A percentile compares a stretch with the other conserved stretches of the same genome.
Evolutionary conservation across 2,888 invertebrate species (phyloP).

Genomic region (Bombylius major): DNA sequence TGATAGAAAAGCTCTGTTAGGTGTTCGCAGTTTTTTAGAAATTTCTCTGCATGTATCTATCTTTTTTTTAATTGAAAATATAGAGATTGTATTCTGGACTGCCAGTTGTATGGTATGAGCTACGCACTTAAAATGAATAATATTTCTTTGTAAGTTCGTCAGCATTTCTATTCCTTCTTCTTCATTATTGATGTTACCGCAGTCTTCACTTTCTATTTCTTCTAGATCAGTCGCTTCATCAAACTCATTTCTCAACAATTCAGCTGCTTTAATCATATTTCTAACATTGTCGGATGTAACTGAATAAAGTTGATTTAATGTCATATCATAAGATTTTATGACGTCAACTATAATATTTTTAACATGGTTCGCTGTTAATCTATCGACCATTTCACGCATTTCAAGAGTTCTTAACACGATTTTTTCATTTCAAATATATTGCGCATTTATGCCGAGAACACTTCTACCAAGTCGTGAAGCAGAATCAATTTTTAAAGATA

Average conservation of each 20-base stretch:
- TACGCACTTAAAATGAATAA: constrained; percentile 4
- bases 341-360: not conserved
- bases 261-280: not conserved
- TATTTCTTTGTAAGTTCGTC: not conserved
- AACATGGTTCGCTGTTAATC: too few species aligned
- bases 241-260: not conserved
- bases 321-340: not conserved
- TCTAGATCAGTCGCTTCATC: not conserved
- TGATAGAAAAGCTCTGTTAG: too few species aligned
- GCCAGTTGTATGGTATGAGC: constrained; percentile 1
- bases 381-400: too few species aligned
- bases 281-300: not conserved
- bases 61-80: not conserved
- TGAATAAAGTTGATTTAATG: not conserved
- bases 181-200: not conserved
- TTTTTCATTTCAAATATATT: too few species aligned
- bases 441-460: too few species aligned
- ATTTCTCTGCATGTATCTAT: not conserved
- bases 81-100: not conserved
- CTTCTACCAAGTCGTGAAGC: too few species aligned
- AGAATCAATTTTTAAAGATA: too few species aligned
- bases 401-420: too few species aligned
- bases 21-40: too few species aligned
- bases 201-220: not conserved
- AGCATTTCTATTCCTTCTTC: not conserved